Percentiles rank a stretch among this genome's conserved stretches.
These are phyloP conservation scores for Plectropomus leopardus DNA, from an alignment of 2,113 vertebrate species.

Conservation along the genomic window DNA sequence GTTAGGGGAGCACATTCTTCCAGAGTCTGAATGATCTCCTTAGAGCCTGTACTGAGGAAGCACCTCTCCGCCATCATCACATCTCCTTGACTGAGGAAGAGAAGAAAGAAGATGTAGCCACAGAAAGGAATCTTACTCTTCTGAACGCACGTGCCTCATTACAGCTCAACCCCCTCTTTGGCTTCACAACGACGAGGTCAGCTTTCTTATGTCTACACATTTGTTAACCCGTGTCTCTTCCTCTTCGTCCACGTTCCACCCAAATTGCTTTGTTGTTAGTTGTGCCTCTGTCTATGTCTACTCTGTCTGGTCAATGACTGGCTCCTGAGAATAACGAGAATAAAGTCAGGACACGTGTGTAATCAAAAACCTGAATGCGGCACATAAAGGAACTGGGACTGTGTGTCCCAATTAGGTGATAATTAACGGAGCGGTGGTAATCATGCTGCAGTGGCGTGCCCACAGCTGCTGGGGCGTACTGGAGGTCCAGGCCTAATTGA, in stretches of 20 bases:
- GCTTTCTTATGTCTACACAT: slow-evolving; percentile 72
- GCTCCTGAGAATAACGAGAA: slow-evolving; percentile 84
- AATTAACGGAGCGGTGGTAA: slow-evolving; percentile 92
- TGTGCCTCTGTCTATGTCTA: slow-evolving; percentile 87
- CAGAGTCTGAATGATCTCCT: slow-evolving; percentile 86
- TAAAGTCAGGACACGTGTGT: slow-evolving; percentile 71
- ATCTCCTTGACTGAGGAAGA: slow-evolving; percentile 48
- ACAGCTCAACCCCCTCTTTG: slow-evolving; percentile 69
- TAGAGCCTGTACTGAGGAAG: slow-evolving; percentile 81
- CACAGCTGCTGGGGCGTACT: slow-evolving; percentile 76
- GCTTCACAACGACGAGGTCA: slow-evolving; percentile 72
- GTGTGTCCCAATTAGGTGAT: slow-evolving; percentile 90
- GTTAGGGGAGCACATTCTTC: slow-evolving; percentile 89
- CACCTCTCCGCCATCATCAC: slow-evolving; percentile 52
- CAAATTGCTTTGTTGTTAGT: slow-evolving; percentile 84
- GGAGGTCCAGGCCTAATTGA: slow-evolving; percentile 89
- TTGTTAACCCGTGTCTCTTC: slow-evolving; percentile 64
- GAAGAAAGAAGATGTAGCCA: slow-evolving; percentile 68
- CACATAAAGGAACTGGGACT: slow-evolving; percentile 62
- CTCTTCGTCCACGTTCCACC: slow-evolving; percentile 74
- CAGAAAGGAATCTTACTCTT: slow-evolving; percentile 79
- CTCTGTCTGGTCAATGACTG: slow-evolving; percentile 84
- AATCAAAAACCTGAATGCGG: slow-evolving; percentile 80
- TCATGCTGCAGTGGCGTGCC: slow-evolving; percentile 85
- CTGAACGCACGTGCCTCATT: slow-evolving; percentile 83